Conservation (phyloP, 2,888 invertebrate species). For the Tiliacea aurago region DNA sequence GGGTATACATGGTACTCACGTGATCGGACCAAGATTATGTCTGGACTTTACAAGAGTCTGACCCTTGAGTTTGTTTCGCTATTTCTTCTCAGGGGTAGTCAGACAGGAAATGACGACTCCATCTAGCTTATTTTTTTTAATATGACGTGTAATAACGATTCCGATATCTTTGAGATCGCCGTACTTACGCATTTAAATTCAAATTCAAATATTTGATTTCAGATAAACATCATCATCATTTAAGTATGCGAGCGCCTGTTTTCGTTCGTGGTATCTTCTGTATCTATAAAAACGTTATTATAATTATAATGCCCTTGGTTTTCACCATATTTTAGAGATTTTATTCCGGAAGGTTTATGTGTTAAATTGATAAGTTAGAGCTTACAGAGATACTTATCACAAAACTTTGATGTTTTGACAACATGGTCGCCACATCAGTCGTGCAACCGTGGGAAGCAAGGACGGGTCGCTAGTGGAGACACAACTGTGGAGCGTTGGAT, state of each 20-base stretch:
- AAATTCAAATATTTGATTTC: no score
- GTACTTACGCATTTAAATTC: not conserved
- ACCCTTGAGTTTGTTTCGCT: no score
- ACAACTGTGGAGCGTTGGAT: not conserved
- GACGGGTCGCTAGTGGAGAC: not conserved
- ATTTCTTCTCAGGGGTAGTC: no score
- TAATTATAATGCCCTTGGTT: not conserved
- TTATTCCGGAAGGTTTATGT: not conserved
- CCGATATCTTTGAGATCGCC: not conserved
- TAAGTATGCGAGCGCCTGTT: not conserved
- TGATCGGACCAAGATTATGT: no score
- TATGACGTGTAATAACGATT: no score
- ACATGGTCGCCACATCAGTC: not conserved
- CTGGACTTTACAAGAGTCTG: no score
- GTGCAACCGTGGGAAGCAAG: no score
- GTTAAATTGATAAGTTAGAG: not conserved
- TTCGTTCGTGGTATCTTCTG: not conserved
- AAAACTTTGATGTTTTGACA: not conserved
- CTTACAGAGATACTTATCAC: not conserved
- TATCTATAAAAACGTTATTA: not conserved
- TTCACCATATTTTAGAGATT: no score
- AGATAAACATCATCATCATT: no score
- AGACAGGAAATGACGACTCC: no score
- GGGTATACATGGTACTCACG: no score
- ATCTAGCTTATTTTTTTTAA: no score